Base-by-base conservation (phyloP, 2,797 vertebrate species). In the Pipistrellus pygmaeus region DNA sequence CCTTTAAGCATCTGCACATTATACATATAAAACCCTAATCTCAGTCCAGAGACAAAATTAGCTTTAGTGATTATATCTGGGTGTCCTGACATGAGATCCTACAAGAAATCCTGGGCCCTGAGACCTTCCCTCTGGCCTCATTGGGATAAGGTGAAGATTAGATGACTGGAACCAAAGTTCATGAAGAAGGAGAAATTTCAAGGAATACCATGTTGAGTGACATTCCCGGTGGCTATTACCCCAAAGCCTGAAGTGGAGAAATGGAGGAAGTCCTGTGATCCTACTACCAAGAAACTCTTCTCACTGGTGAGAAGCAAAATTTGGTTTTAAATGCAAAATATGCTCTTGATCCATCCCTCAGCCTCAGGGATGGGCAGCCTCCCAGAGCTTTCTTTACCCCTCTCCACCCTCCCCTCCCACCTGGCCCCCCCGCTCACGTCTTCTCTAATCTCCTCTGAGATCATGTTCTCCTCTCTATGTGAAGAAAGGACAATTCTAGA, bases 1-100 rank as follows among this genome's bases (percentile, higher is more conserved):
- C 32, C 27, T 68, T 75, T 30, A 13, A 53, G 8, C 13, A 73
- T 77, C 57, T 84, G 48, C 2, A 57, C 30, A n/a, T 48, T 80
- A 13, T 21, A 27, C 18, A 9, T 25, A 75, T 90, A 48, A 51
- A 93, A 92, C 60, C n/a, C 68, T 69, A 64, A 53, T 83, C 46
- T 69, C 77, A 83, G 64, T 18, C 30, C 35, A 55, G 80, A 48
- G 53, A 84, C 10, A 78, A 90, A 87, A 44, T 51, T 5, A 60
- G 53, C 60, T 46, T 41, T 30, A 3, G 13, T 8, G 35, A 95
- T 51, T 20, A n/a, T 20, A 38, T 25, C 41, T 85, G 20, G 21
- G n/a, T 77, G 27, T 25, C 35, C 62, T n/a, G 20, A 15, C 23
- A 17, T 60, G 75, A 84, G 64, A 62, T 44, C 21, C 14, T 80